Evolutionary conservation across 2,888 invertebrate genomes (phyloP).

Genomic region (Creontiades dilutus): DNA sequence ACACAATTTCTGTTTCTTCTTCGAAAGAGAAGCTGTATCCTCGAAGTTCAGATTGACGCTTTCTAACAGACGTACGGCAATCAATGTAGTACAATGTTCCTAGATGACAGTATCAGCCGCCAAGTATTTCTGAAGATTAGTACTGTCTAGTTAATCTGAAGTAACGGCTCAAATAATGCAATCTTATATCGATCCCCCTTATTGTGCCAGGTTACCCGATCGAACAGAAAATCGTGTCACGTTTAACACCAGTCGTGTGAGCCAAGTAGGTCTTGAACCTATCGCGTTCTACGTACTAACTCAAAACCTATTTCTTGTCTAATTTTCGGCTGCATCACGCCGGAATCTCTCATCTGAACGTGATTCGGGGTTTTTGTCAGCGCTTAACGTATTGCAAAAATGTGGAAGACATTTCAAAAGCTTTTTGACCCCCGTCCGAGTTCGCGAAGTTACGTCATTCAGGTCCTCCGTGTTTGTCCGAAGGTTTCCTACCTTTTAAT

Average conservation of each 20-base stretch:
- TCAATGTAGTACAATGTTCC: no score
- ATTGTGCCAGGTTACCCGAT: no score
- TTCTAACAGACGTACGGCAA: no score
- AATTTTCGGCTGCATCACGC: not conserved
- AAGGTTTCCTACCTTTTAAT: constrained; percentile 31
- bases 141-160: no score
- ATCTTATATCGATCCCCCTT: no score
- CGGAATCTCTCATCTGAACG: not conserved
- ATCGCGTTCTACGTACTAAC: not conserved
- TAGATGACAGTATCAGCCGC: no score
- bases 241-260: not conserved
- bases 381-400: constrained; percentile 3
- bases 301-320: not conserved
- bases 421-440: constrained; percentile 28
- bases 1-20: no score
- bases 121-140: no score
- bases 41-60: no score
- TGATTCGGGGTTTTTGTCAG: not conserved
- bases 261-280: not conserved
- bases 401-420: constrained; percentile 22
- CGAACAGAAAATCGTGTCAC: not conserved
- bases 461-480: constrained; percentile 15
- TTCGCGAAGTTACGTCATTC: not conserved
- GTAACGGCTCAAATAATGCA: no score
- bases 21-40: no score